Evolutionary conservation across 2,797 vertebrate genomes (phyloP), one percentile per base, ranked within the genome.

Genomic region (Gymnocypris eckloni): DNA sequence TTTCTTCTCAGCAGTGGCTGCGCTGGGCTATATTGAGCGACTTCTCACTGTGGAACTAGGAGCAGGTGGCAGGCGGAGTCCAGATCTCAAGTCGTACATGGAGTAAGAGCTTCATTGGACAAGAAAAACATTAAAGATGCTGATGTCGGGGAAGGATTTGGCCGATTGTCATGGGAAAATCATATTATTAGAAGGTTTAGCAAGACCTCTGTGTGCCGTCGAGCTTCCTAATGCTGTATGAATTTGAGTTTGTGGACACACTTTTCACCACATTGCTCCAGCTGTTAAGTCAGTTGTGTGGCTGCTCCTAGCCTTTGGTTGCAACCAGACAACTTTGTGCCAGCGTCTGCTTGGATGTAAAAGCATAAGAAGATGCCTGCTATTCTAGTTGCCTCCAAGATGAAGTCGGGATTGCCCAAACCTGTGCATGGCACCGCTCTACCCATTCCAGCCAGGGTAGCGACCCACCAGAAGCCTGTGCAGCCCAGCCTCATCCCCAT

Each of bases 351-450:
- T 87, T 79, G 86, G 75, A 88, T 56, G 81, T 73, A 76, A 64
- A 87, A 89, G 89, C 12, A 79, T 56, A 89, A 86, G 95, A 99
- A 98, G 94, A 99, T 99, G 98, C 97, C 98, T 94, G 96, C 97
- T 94, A 97, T 99, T 94, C 96, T 98, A 92, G 96, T 98, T 91
- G 96, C 96, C 93, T 96, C 97, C 92, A 98, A 97, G 93, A 99
- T 99, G 97, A 99, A 99, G 94, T 99, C 98, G 8, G 98, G 98
- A 95, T 97, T 99, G 90, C 97, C 98, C 86, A 89, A 98, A 95
- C 98, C 98, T 67, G 95, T 98, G 83, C 97, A 98, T 95, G 83
- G 76, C 10, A 99, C 97, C 33, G 98, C 98, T 78, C 95, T 96
- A 86, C 98, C 98, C 12, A 98, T 99, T 90, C 96, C 76, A 79